A percentile compares a stretch with the other conserved stretches of the same genome.
Evolutionary conservation across 2,888 invertebrate species (phyloP).

Genomic region (Cepaea hortensis): DNA sequence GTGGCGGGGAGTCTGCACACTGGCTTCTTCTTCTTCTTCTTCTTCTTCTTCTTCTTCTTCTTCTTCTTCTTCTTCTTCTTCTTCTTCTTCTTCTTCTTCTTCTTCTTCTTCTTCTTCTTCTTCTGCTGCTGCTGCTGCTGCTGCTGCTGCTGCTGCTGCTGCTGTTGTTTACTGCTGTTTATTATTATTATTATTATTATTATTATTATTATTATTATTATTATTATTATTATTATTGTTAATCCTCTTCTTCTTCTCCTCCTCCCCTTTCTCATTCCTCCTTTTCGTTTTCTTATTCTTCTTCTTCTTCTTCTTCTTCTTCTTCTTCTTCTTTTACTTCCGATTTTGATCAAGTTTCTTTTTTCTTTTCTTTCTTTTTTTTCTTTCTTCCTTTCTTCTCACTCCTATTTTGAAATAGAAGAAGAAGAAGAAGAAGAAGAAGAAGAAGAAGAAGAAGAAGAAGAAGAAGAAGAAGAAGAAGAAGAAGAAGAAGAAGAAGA

Average conservation of each 20-base stretch:
- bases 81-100: slow-evolving; percentile 22
- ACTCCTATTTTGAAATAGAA: background rate
- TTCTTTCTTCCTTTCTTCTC: background rate
- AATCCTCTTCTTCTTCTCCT: background rate
- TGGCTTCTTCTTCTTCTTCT: background rate
- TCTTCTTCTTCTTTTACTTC: background rate
- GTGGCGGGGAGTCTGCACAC: too few relatives aligned
- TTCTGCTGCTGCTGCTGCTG: too few relatives aligned
- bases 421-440: too few relatives aligned
- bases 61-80: slow-evolving; percentile 17
- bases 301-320: background rate
- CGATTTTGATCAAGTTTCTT: background rate
- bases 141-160: background rate
- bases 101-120: slow-evolving; percentile 30
- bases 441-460: too few relatives aligned
- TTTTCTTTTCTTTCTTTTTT: background rate
- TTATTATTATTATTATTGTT: background rate
- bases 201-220: background rate
- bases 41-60: slow-evolving; percentile 25
- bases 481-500: too few relatives aligned
- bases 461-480: too few relatives aligned
- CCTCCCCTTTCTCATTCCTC: background rate
- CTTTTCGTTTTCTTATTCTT: background rate
- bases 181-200: background rate
- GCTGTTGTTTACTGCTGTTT: background rate